phyloP scores from a whole-genome alignment of 2,113 vertebrate genomes.

The Paradoxurus hermaphroditus region DNA sequence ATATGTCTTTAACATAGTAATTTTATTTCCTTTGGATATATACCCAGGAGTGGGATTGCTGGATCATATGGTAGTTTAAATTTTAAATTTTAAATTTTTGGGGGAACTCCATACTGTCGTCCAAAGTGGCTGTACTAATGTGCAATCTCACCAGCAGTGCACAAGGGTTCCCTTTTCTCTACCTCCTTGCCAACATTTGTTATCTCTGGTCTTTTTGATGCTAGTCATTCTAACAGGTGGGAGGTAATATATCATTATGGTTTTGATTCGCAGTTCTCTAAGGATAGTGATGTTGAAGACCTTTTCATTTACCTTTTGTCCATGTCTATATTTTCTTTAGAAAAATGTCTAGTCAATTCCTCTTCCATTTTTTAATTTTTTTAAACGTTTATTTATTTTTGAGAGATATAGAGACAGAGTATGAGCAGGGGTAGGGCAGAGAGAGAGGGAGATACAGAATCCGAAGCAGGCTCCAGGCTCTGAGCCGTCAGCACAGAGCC shows the following conservation, averaged over 20 bases:
- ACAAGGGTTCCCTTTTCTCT: background rate
- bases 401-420: too few relatives aligned
- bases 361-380: background rate
- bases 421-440: too few relatives aligned
- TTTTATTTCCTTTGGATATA: background rate
- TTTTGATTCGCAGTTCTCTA: background rate
- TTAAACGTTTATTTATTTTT: too few relatives aligned
- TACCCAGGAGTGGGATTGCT: background rate
- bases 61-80: background rate
- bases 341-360: background rate
- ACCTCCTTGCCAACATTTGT: background rate
- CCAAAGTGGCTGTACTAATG: background rate
- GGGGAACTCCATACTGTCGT: background rate
- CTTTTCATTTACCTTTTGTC: background rate
- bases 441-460: too few relatives aligned
- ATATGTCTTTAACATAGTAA: background rate
- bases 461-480: too few relatives aligned
- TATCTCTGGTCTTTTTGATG: background rate
- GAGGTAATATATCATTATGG: background rate
- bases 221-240: background rate
- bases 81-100: background rate
- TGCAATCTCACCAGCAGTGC: background rate
- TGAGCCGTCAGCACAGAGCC: too few relatives aligned
- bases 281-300: background rate
- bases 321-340: background rate